A percentile compares a stretch with the other conserved stretches of the same genome.
Conservation (phyloP, 64 coral and sea anemone genomes). For the Pachyseris speciosa region DNA sequence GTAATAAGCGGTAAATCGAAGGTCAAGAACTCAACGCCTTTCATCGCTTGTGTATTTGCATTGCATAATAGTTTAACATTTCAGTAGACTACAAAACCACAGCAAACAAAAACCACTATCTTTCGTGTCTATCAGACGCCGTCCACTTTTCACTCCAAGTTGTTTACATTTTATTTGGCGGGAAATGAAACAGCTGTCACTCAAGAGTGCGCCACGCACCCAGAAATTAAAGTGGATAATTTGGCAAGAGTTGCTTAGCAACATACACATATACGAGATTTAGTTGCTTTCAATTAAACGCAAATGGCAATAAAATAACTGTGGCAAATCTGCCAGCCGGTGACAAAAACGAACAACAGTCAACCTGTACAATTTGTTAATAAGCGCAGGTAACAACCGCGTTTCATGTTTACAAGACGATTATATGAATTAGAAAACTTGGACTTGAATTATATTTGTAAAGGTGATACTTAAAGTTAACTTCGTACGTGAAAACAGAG, state of each 20-base stretch:
- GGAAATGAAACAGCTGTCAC: neutral
- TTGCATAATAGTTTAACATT: neutral
- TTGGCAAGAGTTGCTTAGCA: neutral
- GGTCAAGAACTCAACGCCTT: neutral
- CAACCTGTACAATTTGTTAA: too few relatives aligned
- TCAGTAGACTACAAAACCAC: neutral
- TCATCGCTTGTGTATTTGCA: neutral
- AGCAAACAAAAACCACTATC: neutral
- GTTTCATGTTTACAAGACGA: too few relatives aligned
- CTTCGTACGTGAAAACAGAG: too few relatives aligned
- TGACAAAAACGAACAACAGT: too few relatives aligned
- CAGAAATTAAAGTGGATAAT: neutral
- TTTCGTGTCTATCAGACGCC: neutral
- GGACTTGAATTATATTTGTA: too few relatives aligned
- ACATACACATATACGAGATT: neutral
- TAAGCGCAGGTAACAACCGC: too few relatives aligned
- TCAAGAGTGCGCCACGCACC: neutral
- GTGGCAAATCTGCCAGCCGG: neutral
- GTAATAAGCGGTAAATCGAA: neutral
- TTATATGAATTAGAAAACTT: too few relatives aligned
- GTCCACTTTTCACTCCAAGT: neutral
- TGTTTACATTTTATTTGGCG: constrained; percentile 3
- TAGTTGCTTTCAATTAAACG: neutral
- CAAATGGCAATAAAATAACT: neutral
- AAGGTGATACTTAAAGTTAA: too few relatives aligned